phyloP scores from a whole-genome alignment of 1,140 invertebrate species.

The Macrostomum lignano region DNA sequence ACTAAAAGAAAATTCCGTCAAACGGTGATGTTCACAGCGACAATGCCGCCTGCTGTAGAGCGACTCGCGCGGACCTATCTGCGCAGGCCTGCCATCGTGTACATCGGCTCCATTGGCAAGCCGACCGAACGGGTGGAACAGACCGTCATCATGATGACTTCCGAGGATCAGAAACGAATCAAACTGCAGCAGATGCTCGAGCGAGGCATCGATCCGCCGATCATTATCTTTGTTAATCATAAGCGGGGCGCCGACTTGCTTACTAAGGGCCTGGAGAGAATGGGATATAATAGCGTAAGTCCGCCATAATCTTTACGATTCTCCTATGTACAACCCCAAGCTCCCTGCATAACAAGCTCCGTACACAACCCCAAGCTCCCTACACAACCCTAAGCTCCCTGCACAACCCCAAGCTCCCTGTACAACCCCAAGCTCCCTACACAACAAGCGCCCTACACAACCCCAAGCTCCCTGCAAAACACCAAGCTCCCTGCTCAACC shows the following conservation, averaged over 20 bases:
- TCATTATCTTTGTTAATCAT: constrained; percentile 98
- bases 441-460: too few relatives aligned
- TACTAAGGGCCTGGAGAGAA: constrained; percentile 78
- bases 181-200: constrained; percentile 33
- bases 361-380: too few relatives aligned
- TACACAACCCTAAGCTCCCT: too few relatives aligned
- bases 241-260: constrained; percentile 96
- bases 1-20: constrained; percentile 80
- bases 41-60: constrained; percentile 93
- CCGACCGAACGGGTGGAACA: constrained; percentile 91
- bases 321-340: too few relatives aligned
- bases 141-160: constrained; percentile 73
- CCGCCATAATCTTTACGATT: too few relatives aligned
- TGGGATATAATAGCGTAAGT: constrained; percentile 44
- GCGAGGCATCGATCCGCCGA: constrained; percentile 60
- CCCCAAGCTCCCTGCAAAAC: too few relatives aligned
- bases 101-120: constrained; percentile 90
- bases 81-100: constrained; percentile 74
- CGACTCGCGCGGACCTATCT: constrained; percentile 72
- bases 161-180: constrained; percentile 59
- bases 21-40: constrained; percentile 99
- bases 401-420: too few relatives aligned
- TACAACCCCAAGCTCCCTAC: too few relatives aligned
- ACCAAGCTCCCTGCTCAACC: too few relatives aligned
- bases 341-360: too few relatives aligned